Percentiles rank a stretch among this genome's conserved stretches.
These are phyloP conservation scores for Phallusia fumigata DNA, from an alignment of 23 tunicate genomes.

Conservation along the genomic window DNA sequence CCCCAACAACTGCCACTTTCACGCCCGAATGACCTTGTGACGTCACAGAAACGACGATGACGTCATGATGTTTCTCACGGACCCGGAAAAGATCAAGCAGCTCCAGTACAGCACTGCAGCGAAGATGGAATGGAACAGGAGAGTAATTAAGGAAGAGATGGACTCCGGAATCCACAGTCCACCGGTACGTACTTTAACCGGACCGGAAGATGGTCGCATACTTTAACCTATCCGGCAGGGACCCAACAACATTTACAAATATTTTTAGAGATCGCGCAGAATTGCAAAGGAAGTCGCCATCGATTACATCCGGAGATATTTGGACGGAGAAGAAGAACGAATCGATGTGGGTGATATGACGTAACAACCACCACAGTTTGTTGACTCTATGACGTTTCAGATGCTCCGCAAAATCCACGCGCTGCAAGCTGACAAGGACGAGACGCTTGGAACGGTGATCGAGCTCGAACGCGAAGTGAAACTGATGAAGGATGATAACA, in stretches of 20 bases:
- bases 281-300: constrained; percentile 95
- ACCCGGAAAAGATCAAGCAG: constrained; percentile 64
- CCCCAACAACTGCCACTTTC: background rate
- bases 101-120: constrained; percentile 83
- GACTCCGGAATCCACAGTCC: constrained; percentile 89
- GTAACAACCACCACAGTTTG: too few relatives aligned
- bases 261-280: constrained; percentile 70
- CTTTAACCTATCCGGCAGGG: too few relatives aligned
- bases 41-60: constrained; percentile 74
- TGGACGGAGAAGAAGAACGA: constrained; percentile 91
- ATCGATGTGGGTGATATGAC: constrained; percentile 37
- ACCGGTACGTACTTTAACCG: constrained; percentile 33
- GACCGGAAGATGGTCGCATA: too few relatives aligned
- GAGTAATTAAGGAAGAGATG: constrained; percentile 91
- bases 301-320: constrained; percentile 78
- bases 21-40: background rate
- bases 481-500: constrained; percentile 50
- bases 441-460: constrained; percentile 49
- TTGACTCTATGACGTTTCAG: too few relatives aligned
- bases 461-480: constrained; percentile 67
- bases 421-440: constrained; percentile 67
- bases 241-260: background rate
- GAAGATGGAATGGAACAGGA: constrained; percentile 87
- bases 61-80: constrained; percentile 67
- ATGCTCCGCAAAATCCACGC: constrained; percentile 60